Evolutionary conservation across 2,113 vertebrate species (phyloP).

Genomic region (Oryzias celebensis): DNA sequence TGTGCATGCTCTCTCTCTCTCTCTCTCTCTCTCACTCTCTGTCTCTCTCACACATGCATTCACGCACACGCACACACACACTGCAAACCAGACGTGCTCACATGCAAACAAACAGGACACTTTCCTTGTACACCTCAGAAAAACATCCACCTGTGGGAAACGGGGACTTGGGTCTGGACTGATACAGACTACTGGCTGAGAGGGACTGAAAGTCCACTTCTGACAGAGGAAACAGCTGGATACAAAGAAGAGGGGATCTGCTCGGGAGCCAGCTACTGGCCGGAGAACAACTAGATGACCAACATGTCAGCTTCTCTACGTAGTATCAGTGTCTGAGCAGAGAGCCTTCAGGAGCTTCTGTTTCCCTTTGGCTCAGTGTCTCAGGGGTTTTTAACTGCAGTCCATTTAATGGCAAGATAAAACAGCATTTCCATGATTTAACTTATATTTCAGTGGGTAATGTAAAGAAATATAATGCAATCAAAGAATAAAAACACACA

Average conservation of each 20-base stretch:
- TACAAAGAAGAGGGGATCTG: conserved; percentile 61
- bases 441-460: conserved; percentile 2
- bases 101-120: conserved; percentile 58
- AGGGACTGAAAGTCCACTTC: conserved; percentile 66
- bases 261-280: conserved; percentile 63
- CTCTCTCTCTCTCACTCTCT: not conserved
- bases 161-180: conserved; percentile 48
- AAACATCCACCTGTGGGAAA: conserved; percentile 57
- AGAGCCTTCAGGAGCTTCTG: conserved; percentile 14
- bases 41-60: conserved; percentile 7
- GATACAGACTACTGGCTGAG: conserved; percentile 56
- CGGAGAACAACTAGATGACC: conserved; percentile 60
- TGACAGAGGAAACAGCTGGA: conserved; percentile 77
- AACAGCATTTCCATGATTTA: conserved; percentile 13
- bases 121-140: conserved; percentile 64
- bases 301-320: conserved; percentile 19
- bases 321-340: conserved; percentile 13
- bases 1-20: not conserved
- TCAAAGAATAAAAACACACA: conserved; percentile 9
- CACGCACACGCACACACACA: conserved; percentile 24
- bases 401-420: conserved; percentile 49
- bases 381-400: conserved; percentile 25
- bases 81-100: conserved; percentile 20
- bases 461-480: conserved; percentile 8
- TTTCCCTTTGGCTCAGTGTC: conserved; percentile 31